Evolutionary conservation across 2,113 vertebrate genomes (phyloP).

Genomic region (Dasypus novemcinctus): DNA sequence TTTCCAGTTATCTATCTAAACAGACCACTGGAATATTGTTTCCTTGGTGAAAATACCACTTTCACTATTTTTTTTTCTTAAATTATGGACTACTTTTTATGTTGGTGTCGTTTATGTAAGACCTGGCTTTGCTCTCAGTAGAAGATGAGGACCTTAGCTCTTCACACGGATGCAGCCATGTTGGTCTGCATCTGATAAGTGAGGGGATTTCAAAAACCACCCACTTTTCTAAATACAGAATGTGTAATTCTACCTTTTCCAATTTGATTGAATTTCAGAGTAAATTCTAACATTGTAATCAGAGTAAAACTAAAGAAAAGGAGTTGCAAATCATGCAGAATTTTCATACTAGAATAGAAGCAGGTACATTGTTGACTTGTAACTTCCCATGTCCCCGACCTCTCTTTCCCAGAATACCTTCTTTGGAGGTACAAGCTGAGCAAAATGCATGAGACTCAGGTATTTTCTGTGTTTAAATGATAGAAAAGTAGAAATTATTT

Average conservation of each 20-base stretch:
- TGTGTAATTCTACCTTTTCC: neutral
- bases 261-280: slow-evolving; percentile 30
- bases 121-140: slow-evolving; percentile 46
- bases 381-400: neutral
- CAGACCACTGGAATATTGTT: neutral
- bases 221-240: neutral
- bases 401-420: slow-evolving; percentile 61
- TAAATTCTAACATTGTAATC: slow-evolving; percentile 18
- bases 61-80: neutral
- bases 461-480: slow-evolving; percentile 73
- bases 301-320: neutral
- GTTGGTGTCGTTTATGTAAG: neutral
- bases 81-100: neutral
- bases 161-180: neutral
- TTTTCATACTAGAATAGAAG: neutral
- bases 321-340: neutral
- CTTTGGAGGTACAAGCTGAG: slow-evolving; percentile 69
- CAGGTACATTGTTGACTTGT: neutral
- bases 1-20: slow-evolving; percentile 9
- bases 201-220: slow-evolving; percentile 39
- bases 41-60: slow-evolving; percentile 40
- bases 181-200: slow-evolving; percentile 23
- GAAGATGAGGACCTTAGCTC: slow-evolving; percentile 1
- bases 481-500: slow-evolving; percentile 78
- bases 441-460: slow-evolving; percentile 69